A percentile compares a stretch with the other conserved stretches of the same genome.
Evolutionary conservation across 2,113 vertebrate genomes (phyloP).

Genomic region (Thomomys bottae): DNA sequence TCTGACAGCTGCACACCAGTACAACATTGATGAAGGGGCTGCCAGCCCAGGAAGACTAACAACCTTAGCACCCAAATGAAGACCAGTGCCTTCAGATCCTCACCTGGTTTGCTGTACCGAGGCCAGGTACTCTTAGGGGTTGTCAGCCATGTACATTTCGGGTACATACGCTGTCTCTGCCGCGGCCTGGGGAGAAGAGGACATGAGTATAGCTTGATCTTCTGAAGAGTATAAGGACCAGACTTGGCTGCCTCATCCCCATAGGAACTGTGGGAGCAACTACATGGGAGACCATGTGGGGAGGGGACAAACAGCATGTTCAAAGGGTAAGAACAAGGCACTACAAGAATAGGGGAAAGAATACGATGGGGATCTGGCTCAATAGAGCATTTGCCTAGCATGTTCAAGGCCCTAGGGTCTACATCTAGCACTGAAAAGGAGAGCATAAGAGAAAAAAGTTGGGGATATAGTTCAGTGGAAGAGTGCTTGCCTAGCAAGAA

Average conservation of each 20-base stretch:
- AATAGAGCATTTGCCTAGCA: background rate
- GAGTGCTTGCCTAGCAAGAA: too few species aligned
- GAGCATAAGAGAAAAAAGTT: background rate
- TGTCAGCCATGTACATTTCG: constrained; percentile 94
- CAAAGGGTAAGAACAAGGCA: background rate
- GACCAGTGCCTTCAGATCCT: background rate
- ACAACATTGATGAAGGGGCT: accelerated
- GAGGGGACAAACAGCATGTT: background rate
- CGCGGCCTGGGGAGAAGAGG: constrained; percentile 85
- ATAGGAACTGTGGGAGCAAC: background rate
- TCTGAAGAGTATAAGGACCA: background rate
- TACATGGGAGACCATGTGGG: accelerated
- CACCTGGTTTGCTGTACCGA: constrained; percentile 95
- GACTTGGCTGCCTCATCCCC: background rate
- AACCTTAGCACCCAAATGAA: accelerated
- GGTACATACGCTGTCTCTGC: constrained; percentile 92
- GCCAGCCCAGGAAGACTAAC: accelerated
- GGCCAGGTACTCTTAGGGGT: constrained; percentile 95
- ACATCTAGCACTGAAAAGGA: background rate
- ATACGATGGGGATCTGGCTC: background rate
- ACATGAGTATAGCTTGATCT: background rate
- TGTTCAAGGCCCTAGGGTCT: background rate
- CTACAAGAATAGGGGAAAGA: too few species aligned
- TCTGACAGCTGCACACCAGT: accelerated
- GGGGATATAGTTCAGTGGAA: too few species aligned